Percentiles rank a stretch among this genome's conserved stretches.
Conservation (phyloP, 2,113 vertebrate genomes). For the Trogon surrucura region DNA sequence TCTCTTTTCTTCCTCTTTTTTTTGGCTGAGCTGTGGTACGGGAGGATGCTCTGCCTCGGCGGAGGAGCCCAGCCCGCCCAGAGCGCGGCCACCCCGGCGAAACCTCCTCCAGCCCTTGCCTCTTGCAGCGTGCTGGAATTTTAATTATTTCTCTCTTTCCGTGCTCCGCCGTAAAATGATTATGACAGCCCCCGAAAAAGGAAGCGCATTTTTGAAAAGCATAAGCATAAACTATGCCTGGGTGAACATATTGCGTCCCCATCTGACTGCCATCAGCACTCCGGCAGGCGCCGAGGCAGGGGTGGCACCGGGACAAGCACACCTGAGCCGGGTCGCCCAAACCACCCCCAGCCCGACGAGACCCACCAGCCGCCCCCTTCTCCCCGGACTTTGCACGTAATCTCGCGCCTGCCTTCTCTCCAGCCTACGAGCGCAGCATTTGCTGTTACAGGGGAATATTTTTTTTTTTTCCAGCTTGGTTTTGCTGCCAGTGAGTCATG, state of each 20-base stretch:
- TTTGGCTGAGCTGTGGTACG: background rate
- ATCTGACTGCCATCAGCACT: conserved; percentile 1
- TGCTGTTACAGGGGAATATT: background rate
- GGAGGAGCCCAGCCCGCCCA: background rate
- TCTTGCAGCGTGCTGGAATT: background rate
- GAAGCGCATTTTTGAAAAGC: conserved; percentile 15
- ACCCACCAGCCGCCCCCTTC: background rate
- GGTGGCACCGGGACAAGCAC: background rate
- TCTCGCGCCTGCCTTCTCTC: background rate
- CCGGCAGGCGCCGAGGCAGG: background rate
- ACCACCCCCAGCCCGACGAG: rapidly evolving
- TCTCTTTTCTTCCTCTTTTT: background rate
- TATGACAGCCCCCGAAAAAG: background rate
- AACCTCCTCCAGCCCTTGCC: background rate
- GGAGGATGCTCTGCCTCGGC: background rate
- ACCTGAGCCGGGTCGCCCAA: background rate
- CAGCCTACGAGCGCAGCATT: background rate
- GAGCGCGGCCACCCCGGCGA: background rate
- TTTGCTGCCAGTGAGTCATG: background rate
- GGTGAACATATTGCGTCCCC: conserved; percentile 13
- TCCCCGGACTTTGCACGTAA: background rate
- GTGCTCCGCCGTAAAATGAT: background rate
- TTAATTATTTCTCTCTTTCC: background rate
- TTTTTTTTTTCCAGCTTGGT: background rate
- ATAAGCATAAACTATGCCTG: background rate